Evolutionary conservation across 2,888 invertebrate genomes (phyloP), one percentile per base, ranked within the genome.

Genomic region (Drosophila robusta): DNA sequence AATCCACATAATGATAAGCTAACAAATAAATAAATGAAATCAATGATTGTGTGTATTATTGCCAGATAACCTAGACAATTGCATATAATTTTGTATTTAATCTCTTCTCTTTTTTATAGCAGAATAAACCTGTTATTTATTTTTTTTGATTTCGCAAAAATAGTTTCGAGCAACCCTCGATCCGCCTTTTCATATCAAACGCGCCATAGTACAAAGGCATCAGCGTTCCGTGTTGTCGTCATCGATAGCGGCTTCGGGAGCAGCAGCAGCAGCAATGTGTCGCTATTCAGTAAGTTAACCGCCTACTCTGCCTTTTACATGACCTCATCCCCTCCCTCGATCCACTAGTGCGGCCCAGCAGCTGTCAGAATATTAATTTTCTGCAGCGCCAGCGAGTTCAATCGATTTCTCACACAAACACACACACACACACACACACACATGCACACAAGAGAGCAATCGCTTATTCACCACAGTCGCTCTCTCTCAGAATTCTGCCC

Each of bases 331-430:
- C 29, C 39, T n/a, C 4, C 14, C 52, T 63, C 44, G 44, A 64
- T 36, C 26, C 16, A 46, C 29, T 22, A 47, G 16, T 14, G 36
- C 18, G 26, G 29, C 39, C 41, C 58, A 72, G 54, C 67, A 72
- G 74, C 78, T 73, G 67, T 77, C 78, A 32, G 68, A 77, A 72
- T 67, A 67, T 75, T 77, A 63, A 68, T 58, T 72, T 71, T 73
- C 24, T 78, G 74, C 78, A 73, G 51, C 47, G 78, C 67, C 61
- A 77, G 67, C 57, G 18, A 64, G 73, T 57, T 75, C 68, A 75
- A 78, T 77, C 75, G 75, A 75, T 75, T 75, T 78, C 60, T 63
- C 29, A 50, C 29, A 60, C 29, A 18, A 9, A 29, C 39, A 57
- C 22, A 34, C 24, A 47, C 12, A 26, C 9, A 32, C 64, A 61